Evolutionary conservation across 2,888 invertebrate species (phyloP).

Genomic region (Drosophila bunnanda): DNA sequence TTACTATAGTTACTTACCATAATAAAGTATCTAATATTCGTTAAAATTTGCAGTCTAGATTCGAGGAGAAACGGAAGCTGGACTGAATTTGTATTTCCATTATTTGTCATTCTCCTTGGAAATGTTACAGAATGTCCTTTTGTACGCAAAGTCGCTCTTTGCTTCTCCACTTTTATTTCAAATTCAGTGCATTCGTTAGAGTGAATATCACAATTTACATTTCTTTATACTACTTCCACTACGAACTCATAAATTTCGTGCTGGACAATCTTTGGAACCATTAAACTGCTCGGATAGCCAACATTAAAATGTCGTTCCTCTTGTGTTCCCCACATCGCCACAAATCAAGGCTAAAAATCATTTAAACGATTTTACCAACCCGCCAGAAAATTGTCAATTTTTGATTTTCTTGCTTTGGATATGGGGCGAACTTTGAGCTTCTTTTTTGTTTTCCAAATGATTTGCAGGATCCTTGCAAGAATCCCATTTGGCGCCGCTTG

Average conservation of each 20-base stretch:
- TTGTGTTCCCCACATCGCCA: constrained; percentile 40
- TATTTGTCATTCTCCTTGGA: constrained; percentile 9
- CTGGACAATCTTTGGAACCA: constrained; percentile 24
- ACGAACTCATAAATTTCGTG: constrained; percentile 27
- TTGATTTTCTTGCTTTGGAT: constrained; percentile 80
- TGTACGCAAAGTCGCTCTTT: constrained; percentile 12
- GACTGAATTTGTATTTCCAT: constrained; percentile 29
- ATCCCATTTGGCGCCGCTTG: constrained; percentile 56
- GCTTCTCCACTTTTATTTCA: constrained; percentile 7
- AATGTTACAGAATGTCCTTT: constrained; percentile 14
- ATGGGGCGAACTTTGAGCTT: constrained; percentile 63
- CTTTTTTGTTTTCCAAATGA: constrained; percentile 53
- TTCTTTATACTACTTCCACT: constrained; percentile 4
- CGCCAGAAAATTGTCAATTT: constrained; percentile 65
- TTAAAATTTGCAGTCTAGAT: not conserved
- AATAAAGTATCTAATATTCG: constrained; percentile 14
- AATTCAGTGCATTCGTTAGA: constrained; percentile 17
- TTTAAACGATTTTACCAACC: constrained; percentile 59
- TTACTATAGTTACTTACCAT: not conserved
- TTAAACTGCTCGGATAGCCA: constrained; percentile 29
- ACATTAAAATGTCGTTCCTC: constrained; percentile 41
- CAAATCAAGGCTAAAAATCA: constrained; percentile 70
- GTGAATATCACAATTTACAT: constrained; percentile 19
- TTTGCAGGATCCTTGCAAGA: constrained; percentile 28
- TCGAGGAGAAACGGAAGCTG: constrained; percentile 54